Evolutionary conservation across 2,113 vertebrate genomes (phyloP).

Genomic region (Cacatua alba): DNA sequence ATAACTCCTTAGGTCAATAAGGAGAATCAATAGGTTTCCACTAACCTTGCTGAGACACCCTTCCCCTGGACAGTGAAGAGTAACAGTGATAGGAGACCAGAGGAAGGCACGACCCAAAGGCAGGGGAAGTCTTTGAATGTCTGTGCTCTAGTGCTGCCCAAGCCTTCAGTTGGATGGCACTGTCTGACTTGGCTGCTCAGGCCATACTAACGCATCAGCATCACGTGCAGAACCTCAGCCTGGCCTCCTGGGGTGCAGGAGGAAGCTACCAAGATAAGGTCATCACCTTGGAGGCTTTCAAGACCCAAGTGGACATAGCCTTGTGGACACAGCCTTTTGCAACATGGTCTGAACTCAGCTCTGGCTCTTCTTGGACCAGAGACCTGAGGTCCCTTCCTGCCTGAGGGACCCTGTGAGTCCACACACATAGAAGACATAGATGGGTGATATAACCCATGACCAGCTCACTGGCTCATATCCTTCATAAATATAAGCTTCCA

Average conservation of each 20-base stretch:
- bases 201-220: background rate
- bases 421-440: background rate
- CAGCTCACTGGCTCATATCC: background rate
- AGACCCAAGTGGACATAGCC: background rate
- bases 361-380: background rate
- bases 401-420: background rate
- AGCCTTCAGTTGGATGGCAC: background rate
- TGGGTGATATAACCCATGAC: background rate
- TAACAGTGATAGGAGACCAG: background rate
- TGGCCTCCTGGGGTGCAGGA: background rate
- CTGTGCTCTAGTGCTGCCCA: background rate
- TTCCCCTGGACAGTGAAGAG: background rate
- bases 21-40: rapidly evolving
- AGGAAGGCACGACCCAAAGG: background rate
- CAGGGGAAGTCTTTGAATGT: background rate
- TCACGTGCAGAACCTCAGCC: background rate
- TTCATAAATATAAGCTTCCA: background rate
- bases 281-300: background rate
- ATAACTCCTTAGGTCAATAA: background rate
- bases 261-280: background rate
- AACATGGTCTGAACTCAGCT: background rate
- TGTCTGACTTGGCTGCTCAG: background rate
- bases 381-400: background rate
- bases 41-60: background rate
- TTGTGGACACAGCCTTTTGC: background rate